Conservation (phyloP, 1,140 invertebrate genomes). For the Drosophila simulans region DNA sequence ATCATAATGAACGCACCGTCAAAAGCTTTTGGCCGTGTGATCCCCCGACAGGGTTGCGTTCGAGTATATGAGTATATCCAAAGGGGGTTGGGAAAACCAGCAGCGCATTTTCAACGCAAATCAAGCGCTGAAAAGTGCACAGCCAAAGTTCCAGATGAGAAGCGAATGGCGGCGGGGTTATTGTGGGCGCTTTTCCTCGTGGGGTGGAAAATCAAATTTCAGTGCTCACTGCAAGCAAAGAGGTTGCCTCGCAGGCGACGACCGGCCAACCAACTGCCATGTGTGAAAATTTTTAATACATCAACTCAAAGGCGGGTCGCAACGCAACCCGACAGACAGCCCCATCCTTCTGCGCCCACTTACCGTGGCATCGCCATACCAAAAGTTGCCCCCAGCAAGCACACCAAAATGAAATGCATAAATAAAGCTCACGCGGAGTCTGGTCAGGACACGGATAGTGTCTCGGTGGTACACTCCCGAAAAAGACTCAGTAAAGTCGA, state of each 20-base stretch:
- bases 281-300: slow-evolving; percentile 82
- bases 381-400: slow-evolving; percentile 20
- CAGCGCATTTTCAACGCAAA: slow-evolving; percentile 48
- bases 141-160: slow-evolving; percentile 49
- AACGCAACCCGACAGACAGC: slow-evolving; percentile 35
- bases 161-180: neutral
- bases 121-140: slow-evolving; percentile 59
- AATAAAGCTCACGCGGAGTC: slow-evolving; percentile 69
- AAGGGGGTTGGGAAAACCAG: slow-evolving; percentile 3
- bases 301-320: slow-evolving; percentile 73
- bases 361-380: neutral
- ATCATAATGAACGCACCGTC: slow-evolving; percentile 67
- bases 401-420: slow-evolving; percentile 80
- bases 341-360: neutral
- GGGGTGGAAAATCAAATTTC: slow-evolving; percentile 71
- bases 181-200: slow-evolving; percentile 1
- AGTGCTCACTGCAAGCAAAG: slow-evolving; percentile 13
- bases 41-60: slow-evolving; percentile 7
- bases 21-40: slow-evolving; percentile 36
- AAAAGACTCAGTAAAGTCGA: neutral
- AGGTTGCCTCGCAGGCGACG: slow-evolving; percentile 24
- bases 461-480: slow-evolving; percentile 3
- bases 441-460: slow-evolving; percentile 45
- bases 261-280: slow-evolving; percentile 64
- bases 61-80: neutral